Evolutionary conservation across 2,888 invertebrate genomes (phyloP), one percentile per base, ranked within the genome.

Genomic region (Thymelicus sylvestris): DNA sequence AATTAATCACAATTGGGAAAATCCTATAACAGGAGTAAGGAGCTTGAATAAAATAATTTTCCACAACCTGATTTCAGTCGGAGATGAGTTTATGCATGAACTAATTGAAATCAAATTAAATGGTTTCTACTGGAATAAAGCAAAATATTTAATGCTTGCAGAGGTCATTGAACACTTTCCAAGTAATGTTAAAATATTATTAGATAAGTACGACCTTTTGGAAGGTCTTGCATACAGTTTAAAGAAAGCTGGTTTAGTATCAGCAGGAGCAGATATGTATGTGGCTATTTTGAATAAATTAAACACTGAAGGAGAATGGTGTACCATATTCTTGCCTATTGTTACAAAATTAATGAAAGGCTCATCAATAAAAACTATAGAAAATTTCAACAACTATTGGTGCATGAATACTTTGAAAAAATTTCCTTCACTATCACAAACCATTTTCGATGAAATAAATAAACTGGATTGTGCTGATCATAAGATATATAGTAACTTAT

Each of bases 1-100:
- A 73, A 88, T 94, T 7, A 95, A 94, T 78, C 94, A 95, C 63
- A 95, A 95, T 79, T 95, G 95, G 95, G 95, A 95, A 78, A 95
- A 95, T 77, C 94, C 95, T 31, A 88, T 95, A 10, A 91, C 92
- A 72, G 95, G 95, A 67, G 88, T 95, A 8, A 90, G 94, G 77
- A 95, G 95, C 78, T 85, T 94, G 57, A 95, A 94, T 76, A 89
- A 91, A 73, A 81, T 78, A 13, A 84, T 95, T 74, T 95, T 95
- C 78, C 84, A 80, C 86, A 93, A 79, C 74, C 83, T 86, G 61
- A 77, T 92, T 70, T 79, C 76, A 39, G 77, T 84, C 62, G 64
- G 86, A 67, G 80, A 88, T 76, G 72, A 80, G 59, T 70, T 78
- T 48, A 79, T 78, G 78, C 88, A 80, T 78, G 77, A 76, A 61